Percentiles rank a stretch among this genome's conserved stretches.
Conservation (phyloP, 2,797 vertebrate species). For the Anguilla megastoma region DNA sequence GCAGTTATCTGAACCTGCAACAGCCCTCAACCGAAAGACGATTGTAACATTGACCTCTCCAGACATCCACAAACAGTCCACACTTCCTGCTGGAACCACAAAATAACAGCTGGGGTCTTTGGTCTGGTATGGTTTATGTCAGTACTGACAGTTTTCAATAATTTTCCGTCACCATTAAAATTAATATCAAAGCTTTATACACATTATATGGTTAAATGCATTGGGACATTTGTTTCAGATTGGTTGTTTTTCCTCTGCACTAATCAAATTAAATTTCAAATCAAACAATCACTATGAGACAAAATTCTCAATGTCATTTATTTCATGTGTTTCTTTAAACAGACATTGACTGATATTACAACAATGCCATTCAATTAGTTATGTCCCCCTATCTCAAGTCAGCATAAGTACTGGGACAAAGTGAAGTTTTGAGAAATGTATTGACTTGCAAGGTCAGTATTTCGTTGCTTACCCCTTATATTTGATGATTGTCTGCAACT, state of each 20-base stretch:
- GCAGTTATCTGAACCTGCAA: neutral
- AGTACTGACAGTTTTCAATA: neutral
- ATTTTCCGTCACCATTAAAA: neutral
- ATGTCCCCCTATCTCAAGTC: too few species aligned
- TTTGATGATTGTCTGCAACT: too few species aligned
- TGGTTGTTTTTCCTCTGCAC: neutral
- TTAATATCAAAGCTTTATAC: too few species aligned
- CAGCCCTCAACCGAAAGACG: neutral
- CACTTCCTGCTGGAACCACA: neutral
- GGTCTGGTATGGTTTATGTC: neutral
- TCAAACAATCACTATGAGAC: too few species aligned
- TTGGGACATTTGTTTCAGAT: neutral
- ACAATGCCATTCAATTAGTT: too few species aligned
- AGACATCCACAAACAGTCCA: neutral
- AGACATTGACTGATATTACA: too few species aligned
- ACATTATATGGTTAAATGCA: neutral
- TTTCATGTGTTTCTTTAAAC: too few species aligned
- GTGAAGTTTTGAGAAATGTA: neutral
- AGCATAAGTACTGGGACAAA: too few species aligned
- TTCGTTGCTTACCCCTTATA: too few species aligned
- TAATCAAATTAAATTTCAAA: neutral
- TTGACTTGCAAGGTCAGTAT: too few species aligned
- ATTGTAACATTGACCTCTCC: neutral
- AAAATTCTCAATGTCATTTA: too few species aligned
- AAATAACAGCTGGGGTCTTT: neutral